Evolutionary conservation across 2,888 invertebrate genomes (phyloP).

Genomic region (Parnassius glacialis): DNA sequence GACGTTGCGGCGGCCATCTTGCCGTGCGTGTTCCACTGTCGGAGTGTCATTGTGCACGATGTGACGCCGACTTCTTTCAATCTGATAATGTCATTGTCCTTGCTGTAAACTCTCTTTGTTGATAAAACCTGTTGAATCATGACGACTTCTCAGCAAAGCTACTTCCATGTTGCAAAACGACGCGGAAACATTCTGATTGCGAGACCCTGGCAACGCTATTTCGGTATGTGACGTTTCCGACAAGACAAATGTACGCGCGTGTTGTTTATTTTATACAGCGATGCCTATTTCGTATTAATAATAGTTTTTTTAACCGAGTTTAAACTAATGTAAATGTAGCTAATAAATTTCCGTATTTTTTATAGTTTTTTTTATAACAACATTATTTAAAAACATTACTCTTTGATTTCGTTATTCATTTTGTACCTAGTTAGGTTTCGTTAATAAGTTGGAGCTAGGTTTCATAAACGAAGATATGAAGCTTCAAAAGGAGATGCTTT

Average conservation of each 20-base stretch:
- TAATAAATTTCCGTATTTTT: conserved; percentile 45
- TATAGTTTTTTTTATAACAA: conserved; percentile 31
- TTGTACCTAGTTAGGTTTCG: no score
- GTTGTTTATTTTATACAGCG: conserved; percentile 2
- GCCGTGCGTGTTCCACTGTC: conserved; percentile 64
- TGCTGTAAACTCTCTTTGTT: conserved; percentile 44
- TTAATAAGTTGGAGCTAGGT: no score
- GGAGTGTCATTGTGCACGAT: conserved; percentile 69
- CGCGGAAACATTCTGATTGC: conserved; percentile 55
- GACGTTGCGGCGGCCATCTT: conserved; percentile 76
- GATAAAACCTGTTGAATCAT: conserved; percentile 44
- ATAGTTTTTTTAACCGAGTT: conserved; percentile 45
- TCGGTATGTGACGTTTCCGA: conserved; percentile 64
- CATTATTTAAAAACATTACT: conserved; percentile 22
- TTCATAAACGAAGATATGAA: no score
- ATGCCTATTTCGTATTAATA: conserved; percentile 35
- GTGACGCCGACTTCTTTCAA: conserved; percentile 68
- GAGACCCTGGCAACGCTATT: conserved; percentile 72
- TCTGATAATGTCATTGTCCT: conserved; percentile 74
- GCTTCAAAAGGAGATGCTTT: no score
- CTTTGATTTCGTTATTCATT: no score
- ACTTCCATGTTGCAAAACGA: conserved; percentile 57
- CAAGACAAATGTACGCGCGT: conserved; percentile 13
- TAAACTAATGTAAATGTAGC: conserved; percentile 34
- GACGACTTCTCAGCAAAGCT: conserved; percentile 33